Conservation (phyloP, 2,888 invertebrate genomes). For the Sphaerophoria rueppellii region DNA sequence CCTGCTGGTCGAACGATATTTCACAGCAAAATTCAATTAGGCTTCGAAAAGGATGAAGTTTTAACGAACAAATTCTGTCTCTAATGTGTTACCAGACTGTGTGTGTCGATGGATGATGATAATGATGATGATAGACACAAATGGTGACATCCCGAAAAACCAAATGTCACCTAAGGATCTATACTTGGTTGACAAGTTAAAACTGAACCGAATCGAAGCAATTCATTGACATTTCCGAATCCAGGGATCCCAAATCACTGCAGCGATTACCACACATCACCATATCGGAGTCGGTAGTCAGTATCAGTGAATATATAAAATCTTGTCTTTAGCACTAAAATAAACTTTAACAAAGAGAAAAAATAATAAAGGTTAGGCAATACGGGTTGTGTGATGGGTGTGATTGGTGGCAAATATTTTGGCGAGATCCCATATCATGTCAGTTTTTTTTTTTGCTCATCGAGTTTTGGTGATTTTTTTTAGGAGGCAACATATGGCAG, state of each 20-base stretch:
- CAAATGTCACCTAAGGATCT: constrained; percentile 44
- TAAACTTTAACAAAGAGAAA: not conserved
- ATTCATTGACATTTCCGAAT: constrained; percentile 19
- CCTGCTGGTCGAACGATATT: constrained; percentile 59
- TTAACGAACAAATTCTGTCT: constrained; percentile 67
- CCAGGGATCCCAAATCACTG: constrained; percentile 55
- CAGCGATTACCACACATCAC: constrained; percentile 61
- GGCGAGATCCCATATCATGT: constrained; percentile 30
- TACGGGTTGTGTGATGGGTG: not conserved
- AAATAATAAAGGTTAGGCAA: not conserved
- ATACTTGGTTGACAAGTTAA: constrained; percentile 48
- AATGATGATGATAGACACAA: constrained; percentile 58
- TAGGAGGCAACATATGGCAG: not conserved
- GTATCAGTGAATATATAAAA: constrained; percentile 12
- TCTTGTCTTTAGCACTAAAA: not conserved
- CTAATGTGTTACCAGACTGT: constrained; percentile 45
- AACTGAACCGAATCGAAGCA: constrained; percentile 1
- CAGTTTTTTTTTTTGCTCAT: constrained; percentile 53
- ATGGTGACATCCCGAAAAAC: constrained; percentile 32
- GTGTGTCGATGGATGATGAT: not conserved
- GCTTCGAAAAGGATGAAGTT: constrained; percentile 65
- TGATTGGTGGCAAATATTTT: constrained; percentile 21
- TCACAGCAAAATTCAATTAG: constrained; percentile 72
- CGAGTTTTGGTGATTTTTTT: constrained; percentile 1
- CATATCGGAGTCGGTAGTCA: not conserved